phyloP scores from a whole-genome alignment of 2,797 vertebrate genomes.

The Furcifer pardalis region DNA sequence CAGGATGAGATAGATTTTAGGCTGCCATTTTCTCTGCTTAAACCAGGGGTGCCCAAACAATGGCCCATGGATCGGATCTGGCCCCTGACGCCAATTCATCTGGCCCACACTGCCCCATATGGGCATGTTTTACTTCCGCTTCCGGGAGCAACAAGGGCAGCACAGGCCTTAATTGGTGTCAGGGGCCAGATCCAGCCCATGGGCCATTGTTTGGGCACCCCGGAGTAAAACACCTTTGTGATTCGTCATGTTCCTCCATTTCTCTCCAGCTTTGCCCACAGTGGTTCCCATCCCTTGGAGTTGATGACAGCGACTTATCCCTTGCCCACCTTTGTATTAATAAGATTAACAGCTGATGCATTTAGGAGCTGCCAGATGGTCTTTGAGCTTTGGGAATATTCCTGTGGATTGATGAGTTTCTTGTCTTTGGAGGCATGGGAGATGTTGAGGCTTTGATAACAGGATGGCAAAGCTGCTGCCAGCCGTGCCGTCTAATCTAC shows the following conservation, averaged over 20 bases:
- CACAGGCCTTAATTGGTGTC: too few relatives aligned
- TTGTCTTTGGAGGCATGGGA: not conserved
- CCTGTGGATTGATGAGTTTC: constrained; percentile 10
- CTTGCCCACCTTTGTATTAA: not conserved
- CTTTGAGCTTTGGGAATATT: constrained; percentile 9
- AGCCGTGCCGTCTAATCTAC: not conserved
- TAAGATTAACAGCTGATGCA: constrained; percentile 1
- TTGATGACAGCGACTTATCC: rapidly evolving
- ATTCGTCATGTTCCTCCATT: rapidly evolving
- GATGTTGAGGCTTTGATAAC: not conserved
- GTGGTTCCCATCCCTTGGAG: rapidly evolving
- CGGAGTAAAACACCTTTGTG: rapidly evolving
- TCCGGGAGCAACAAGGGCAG: too few relatives aligned
- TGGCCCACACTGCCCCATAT: too few relatives aligned
- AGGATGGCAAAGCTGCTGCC: constrained; percentile 3
- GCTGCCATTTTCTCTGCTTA: too few relatives aligned
- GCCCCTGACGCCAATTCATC: too few relatives aligned
- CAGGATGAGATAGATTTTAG: too few relatives aligned
- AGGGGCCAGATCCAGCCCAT: too few relatives aligned
- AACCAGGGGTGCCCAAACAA: too few relatives aligned
- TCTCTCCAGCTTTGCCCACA: rapidly evolving
- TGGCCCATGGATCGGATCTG: too few relatives aligned
- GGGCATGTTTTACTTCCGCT: too few relatives aligned
- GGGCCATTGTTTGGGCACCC: too few relatives aligned
- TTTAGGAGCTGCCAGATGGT: constrained; percentile 18